Evolutionary conservation across 2,113 vertebrate species (phyloP), one percentile per base, ranked within the genome.

Genomic region (Ctenomys sociabilis): DNA sequence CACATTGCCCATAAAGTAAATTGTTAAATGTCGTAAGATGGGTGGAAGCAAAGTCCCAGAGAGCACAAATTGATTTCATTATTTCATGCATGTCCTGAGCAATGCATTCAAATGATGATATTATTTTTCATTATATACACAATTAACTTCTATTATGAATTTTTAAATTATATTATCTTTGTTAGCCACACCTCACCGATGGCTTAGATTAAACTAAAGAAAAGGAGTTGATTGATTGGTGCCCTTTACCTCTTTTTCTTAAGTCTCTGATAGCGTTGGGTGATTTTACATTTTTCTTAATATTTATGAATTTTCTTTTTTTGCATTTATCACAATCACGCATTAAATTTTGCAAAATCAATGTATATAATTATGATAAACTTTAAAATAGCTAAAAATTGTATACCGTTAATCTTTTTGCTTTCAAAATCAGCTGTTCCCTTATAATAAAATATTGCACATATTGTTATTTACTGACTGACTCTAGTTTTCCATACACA

Each of bases 141-240:
- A 95, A 97, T 97, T 97, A 97, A 96, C 80, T 96, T 97, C 91
- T 87, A 93, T 96, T 97, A 95, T 96, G 35, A 22, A 91, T 94
- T 26, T 81, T 84, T 93, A 95, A 75, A 96, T 93, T 95, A 57
- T 72, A 94, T 95, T 96, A 59, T 63, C 54, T 97, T 87, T 88
- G 88, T 89, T 96, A 93, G 89, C 72, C 85, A 90, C 9, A 97
- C 52, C 30, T 90, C 88, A 73, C 45, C 93, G 83, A 93, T 93
- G 43, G n/a, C 49, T 97, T 91, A 90, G 94, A 64, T 96, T 94
- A 96, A 94, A 52, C 86, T 89, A 93, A 70, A 90, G 22, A 26
- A 95, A 95, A 88, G 21, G 6, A 85, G 13, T 43, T 81, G 28
- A 26, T 57, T 96, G 75, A 89, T 81, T 77, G 92, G 43, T 95